Evolutionary conservation across 53 echinoderm and acorn worm species (phyloP), one percentile per base, ranked within the genome.

Genomic region (Temnopleurus reevesii): DNA sequence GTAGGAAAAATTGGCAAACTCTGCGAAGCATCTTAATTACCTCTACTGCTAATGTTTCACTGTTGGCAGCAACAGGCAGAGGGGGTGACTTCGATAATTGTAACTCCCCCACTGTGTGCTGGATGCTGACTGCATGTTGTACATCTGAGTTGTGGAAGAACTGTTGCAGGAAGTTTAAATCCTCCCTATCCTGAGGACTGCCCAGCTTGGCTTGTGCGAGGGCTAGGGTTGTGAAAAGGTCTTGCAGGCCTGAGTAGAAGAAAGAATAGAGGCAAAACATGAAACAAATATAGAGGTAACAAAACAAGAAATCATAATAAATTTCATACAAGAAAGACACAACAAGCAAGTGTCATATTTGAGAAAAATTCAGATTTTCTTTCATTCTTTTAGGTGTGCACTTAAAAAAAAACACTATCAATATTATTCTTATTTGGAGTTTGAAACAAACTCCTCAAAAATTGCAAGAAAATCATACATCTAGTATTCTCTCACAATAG

Each of bases 101-200:
- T 33, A 99, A 92, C 23, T 93, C 53, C 77, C 91, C 91, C 49
- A 99, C 86, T 59, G 92, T 94, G 83, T 99, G 94, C 61, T 99
- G 96, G 33, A 96, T 92, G 63, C 81, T 91, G 76, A 99, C 91
- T 15, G 96, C 94, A 54, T 96, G 96, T 89, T 96, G 96, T 89
- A 96, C 92, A 56, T 94, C 94, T 77, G 93, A 86, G 92, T 92
- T 94, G 86, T 90, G 92, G 83, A 96, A 94, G 91, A 99, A 93
- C 65, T 93, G 90, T 57, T 94, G 93, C 35, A 96, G 77, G 88
- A 94, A 93, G 86, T 86, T 81, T 59, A 96, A 29, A 46, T 94
- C 92, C 80, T 96, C 93, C 65, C 89, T 51, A 59, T 91, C 94
- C 65, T 91, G 65, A 54, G 71, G 88, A 66, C 90, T 90, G 60